Evolutionary conservation across 2,113 vertebrate genomes (phyloP).

Genomic region (Leucoraja erinaceus): DNA sequence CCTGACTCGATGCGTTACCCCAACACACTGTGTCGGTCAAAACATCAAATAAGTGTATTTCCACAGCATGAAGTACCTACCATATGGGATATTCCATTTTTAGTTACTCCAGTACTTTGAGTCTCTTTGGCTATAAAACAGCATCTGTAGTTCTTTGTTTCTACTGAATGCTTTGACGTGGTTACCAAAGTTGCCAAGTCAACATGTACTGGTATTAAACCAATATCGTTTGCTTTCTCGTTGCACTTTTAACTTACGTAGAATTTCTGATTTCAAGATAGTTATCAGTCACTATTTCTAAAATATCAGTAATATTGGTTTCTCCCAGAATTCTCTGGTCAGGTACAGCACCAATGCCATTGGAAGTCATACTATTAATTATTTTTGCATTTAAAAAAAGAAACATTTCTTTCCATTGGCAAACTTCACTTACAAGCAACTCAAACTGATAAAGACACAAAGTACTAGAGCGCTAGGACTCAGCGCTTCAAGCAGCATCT

Average conservation of each 20-base stretch:
- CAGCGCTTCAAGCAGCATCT: too few relatives aligned
- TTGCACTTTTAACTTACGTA: background rate
- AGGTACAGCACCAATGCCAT: background rate
- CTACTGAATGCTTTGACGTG: background rate
- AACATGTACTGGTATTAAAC: background rate
- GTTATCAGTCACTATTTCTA: background rate
- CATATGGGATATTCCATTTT: too few relatives aligned
- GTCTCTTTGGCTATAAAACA: too few relatives aligned
- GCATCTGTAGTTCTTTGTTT: too few relatives aligned
- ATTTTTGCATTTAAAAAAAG: background rate
- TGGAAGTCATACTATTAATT: background rate
- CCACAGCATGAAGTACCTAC: too few relatives aligned
- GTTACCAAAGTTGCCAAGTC: background rate
- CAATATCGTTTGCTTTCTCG: background rate
- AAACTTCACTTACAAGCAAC: background rate
- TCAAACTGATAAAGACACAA: too few relatives aligned
- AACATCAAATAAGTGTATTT: too few relatives aligned
- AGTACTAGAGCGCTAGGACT: too few relatives aligned
- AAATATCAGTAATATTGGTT: constrained; percentile 15
- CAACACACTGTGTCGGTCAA: too few relatives aligned
- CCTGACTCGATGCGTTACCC: too few relatives aligned
- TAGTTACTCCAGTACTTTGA: too few relatives aligned
- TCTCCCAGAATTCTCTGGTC: background rate
- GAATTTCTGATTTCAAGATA: background rate
- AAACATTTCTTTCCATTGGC: background rate